phyloP scores from a whole-genome alignment of 2,888 invertebrate species.

The Dilophus febrilis region DNA sequence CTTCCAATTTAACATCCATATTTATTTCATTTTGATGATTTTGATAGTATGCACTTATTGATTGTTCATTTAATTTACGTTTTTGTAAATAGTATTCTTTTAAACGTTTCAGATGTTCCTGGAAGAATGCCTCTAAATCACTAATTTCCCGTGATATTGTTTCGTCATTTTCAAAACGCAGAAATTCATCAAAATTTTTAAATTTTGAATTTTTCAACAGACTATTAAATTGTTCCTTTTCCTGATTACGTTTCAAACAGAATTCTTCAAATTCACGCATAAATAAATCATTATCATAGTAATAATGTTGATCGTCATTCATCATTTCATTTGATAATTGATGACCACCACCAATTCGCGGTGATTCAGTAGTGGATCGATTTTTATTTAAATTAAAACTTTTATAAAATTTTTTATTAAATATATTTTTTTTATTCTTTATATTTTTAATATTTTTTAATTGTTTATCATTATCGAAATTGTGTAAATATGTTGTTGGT shows the following conservation, averaged over 20 bases:
- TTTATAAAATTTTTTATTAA: constrained; percentile 2
- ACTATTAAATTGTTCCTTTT: constrained; percentile 6
- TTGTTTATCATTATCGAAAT: neutral
- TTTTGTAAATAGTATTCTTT: constrained; percentile 16
- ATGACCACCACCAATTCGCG: too few relatives aligned
- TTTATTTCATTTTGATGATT: too few relatives aligned
- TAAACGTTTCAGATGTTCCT: constrained; percentile 15
- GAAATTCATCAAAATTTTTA: constrained; percentile 5
- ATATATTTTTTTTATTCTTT: neutral
- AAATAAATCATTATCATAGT: constrained; percentile 11
- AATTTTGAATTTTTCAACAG: neutral
- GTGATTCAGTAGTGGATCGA: too few relatives aligned
- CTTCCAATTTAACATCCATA: constrained; percentile 2
- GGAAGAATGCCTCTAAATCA: constrained; percentile 16
- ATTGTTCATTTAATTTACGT: constrained; percentile 15
- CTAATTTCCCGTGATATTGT: constrained; percentile 15
- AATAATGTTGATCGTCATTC: neutral
- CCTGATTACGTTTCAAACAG: constrained; percentile 13
- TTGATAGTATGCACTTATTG: constrained; percentile 13
- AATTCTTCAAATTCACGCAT: constrained; percentile 16
- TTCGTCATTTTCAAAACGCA: constrained; percentile 8
- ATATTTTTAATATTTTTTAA: neutral
- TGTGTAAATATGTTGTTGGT: neutral
- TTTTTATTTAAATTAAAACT: constrained; percentile 1
- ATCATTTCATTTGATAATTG: too few relatives aligned